Conservation (phyloP, 2,888 invertebrate genomes). For the Aphrophora alni region DNA sequence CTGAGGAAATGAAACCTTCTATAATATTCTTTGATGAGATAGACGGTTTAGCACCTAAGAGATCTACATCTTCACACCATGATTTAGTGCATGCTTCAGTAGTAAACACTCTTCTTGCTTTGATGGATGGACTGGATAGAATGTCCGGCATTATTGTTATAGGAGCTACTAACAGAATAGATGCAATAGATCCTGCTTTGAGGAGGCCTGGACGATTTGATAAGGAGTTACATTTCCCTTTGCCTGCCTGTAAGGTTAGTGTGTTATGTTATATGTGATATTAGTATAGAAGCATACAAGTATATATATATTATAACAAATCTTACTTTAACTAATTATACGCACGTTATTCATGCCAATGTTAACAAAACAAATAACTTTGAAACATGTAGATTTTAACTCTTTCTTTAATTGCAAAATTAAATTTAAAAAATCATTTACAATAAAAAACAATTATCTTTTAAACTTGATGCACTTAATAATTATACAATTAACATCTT, state of each 20-base stretch:
- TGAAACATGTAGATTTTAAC: too few relatives aligned
- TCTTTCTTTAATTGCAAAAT: too few relatives aligned
- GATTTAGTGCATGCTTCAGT: slow-evolving; percentile 93
- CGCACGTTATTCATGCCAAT: too few relatives aligned
- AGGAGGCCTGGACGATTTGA: slow-evolving; percentile 90
- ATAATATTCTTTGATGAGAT: slow-evolving; percentile 95
- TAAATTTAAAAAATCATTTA: too few relatives aligned
- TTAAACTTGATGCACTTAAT: too few relatives aligned
- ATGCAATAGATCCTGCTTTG: slow-evolving; percentile 91
- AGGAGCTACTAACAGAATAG: slow-evolving; percentile 65
- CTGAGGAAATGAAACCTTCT: slow-evolving; percentile 82
- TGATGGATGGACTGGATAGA: slow-evolving; percentile 90
- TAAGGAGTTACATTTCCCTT: slow-evolving; percentile 83
- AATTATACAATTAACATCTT: too few relatives aligned
- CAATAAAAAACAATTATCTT: too few relatives aligned
- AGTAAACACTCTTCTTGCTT: slow-evolving; percentile 85
- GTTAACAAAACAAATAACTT: too few relatives aligned
- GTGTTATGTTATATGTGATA: too few relatives aligned
- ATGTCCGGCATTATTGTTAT: slow-evolving; percentile 86
- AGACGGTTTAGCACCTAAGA: slow-evolving; percentile 88
- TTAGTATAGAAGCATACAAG: too few relatives aligned
- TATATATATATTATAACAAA: too few relatives aligned
- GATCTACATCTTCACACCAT: slow-evolving; percentile 80
- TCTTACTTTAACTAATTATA: too few relatives aligned
- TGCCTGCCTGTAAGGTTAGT: slow-evolving; percentile 70